Base-by-base conservation (phyloP, 2,113 vertebrate genomes). In the Xenus cinereus region DNA sequence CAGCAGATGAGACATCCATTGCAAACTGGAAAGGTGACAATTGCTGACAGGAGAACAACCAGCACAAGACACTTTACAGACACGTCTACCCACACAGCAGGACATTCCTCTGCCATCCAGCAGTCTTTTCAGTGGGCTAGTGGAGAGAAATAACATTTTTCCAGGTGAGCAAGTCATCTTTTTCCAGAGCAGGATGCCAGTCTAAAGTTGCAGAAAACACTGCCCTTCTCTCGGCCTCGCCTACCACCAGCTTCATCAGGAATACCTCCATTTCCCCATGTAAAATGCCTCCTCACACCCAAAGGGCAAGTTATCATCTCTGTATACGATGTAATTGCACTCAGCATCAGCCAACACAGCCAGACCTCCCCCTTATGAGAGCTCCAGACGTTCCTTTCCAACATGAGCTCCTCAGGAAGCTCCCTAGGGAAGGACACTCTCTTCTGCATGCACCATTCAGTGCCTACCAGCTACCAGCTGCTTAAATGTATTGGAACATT, bases 261-360 rank as follows among this genome's bases (percentile, higher is more conserved):
- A 89, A 59, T 4, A 41, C 5, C n/a, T 79, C 62, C 1, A 5
- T 33, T 53, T 68, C 18, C 7, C 24, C 14, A 2, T 11, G 6
- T 0, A 12, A 67, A 54, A 15, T n/a, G 20, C 59, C 45, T 54
- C 43, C 48, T 75, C 43, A 7, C 19, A 30, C 16, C 67, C 72
- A 24, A 84, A 72, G n/a, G 51, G 69, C 45, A 66, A 51, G 5
- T 54, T 71, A 43, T 12, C 3, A 6, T 51, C 53, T 60, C 35
- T 12, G 7, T 3, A 5, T 2, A 15, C 1, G 8, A 62, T 3
- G 3, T 15, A 41, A 35, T 16, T 4, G 1, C 39, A 12, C 12
- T 66, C 10, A 16, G 33, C 63, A 26, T 57, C 20, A 66, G 56
- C 46, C 45, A 35, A 27, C 32, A 23, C 35, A 66, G 66, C 10